Base-by-base conservation (phyloP, 1,140 invertebrate species). In the Zaprionus vittiger region DNA sequence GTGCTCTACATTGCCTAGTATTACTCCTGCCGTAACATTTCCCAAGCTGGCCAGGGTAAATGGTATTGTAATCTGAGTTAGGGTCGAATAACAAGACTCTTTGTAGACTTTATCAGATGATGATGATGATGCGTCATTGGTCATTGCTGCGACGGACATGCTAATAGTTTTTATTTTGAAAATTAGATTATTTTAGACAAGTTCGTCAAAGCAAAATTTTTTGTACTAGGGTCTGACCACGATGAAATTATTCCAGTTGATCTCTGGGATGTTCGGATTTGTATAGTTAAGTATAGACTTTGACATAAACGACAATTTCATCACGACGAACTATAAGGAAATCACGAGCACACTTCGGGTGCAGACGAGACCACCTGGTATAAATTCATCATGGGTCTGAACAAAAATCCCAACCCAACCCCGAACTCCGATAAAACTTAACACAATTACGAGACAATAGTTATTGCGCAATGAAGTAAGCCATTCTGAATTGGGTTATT, bases 401-500 rank as follows among this genome's bases (percentile, higher is more conserved):
- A 20, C 1, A 20, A 20, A 20, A 20, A n/a, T n/a, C 20, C 20
- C 20, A 20, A 20, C 20, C 20, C 20, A 20, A 20, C 20, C 20
- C 20, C n/a, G n/a, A 20, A 28, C 28, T 7, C 6, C 28, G 28
- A 28, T 14, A 38, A 14, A 38, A 38, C 14, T 5, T 15, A 14
- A 38, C 5, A 38, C 37, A 38, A 15, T 38, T 38, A 38, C 14
- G 14, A 14, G 12, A 38, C 5, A 41, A 41, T 41, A 41, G 4
- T 41, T 41, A 15, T 41, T 41, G n/a, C 37, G 12, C 4, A 38
- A 38, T 38, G 14, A 38, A 15, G 4, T 38, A 4, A 15, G 12
- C 5, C 15, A 41, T 54, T 20, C 17, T 20, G 41, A 17, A 37
- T 37, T 59, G 56, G 5, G 14, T 66, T 41, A n/a, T 69, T 28